These are phyloP conservation scores for Phrixothrix hirtus DNA, from an alignment of 2,888 invertebrate species.

Conservation along the genomic window DNA sequence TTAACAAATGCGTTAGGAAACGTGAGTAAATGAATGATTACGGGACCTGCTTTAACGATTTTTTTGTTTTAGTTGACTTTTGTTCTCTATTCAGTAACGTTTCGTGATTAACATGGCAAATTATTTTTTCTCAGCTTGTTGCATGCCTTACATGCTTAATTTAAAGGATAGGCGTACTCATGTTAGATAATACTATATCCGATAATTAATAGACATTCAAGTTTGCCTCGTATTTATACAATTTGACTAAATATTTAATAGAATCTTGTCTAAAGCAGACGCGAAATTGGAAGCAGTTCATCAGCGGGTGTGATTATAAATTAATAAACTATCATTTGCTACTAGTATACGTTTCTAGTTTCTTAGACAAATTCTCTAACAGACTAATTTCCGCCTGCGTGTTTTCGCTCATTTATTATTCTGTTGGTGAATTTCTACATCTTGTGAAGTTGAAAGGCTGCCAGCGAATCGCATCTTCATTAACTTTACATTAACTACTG, in stretches of 20 bases:
- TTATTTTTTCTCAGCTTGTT: no score
- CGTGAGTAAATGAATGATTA: conserved; percentile 29
- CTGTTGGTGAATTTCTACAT: conserved; percentile 28
- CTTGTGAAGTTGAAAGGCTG: conserved; percentile 25
- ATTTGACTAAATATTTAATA: conserved; percentile 12
- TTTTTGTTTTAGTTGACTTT: no score
- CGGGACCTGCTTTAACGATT: conserved; percentile 4
- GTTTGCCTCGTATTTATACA: conserved; percentile 9
- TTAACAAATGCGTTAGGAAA: conserved; percentile 29
- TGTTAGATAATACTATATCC: no score
- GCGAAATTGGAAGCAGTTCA: conserved; percentile 18
- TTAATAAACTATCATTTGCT: conserved; percentile 29
- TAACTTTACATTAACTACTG: conserved; percentile 26
- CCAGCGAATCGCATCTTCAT: conserved; percentile 21
- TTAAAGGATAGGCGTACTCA: no score
- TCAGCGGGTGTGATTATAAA: conserved; percentile 24
- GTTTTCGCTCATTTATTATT: conserved; percentile 29
- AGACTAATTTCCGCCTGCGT: conserved; percentile 27
- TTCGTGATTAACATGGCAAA: no score
- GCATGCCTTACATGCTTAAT: no score
- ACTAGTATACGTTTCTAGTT: conserved; percentile 16
- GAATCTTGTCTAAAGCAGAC: conserved; percentile 12
- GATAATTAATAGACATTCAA: no score
- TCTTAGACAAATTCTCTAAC: conserved; percentile 29
- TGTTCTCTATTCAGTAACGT: no score